Evolutionary conservation across 2,797 vertebrate genomes (phyloP), one percentile per base, ranked within the genome.

Genomic region (Bradypodion pumilum): DNA sequence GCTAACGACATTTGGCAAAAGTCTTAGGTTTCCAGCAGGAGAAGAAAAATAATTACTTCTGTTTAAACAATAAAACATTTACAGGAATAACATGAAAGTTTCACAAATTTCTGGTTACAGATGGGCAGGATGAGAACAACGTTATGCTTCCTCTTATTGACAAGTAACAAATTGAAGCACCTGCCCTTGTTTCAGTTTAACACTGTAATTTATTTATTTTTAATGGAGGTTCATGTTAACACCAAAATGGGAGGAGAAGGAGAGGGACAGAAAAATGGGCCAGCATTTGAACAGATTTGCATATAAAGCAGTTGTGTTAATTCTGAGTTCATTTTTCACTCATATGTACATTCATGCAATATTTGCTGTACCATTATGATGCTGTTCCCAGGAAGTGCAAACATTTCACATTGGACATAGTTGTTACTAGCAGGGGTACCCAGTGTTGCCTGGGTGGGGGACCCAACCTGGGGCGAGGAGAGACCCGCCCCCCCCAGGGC

Each of bases 51-150:
- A 91, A 91, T 91, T 93, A 92, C 65, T 88, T 92, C 81, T 92
- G 87, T 89, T 91, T 89, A 92, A 94, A 91, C 82, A 92, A 91
- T 92, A 87, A 90, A 59, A 80, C 86, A 92, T 94, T 90, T 93
- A 84, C 65, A 90, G 87, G 72, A 91, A 83, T 88, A 91, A 88
- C 82, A 89, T 29, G 73, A 86, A 91, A 90, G 42, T 89, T 88
- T 89, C 65, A 82, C 69, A 74, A 85, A 13, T 88, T 89, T 86
- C 83, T 92, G n/a, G n/a, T 80, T 92, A 77, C 90, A 93, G 73
- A 89, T 94, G 82, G 72, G 46, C 74, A 90, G 72, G 52, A 87
- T 88, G 56, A 93, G 52, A 87, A 88, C 80, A 87, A 85, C 62
- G 63, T 93, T 90, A 85, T 92, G 83, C 4, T 87, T 76, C 87